These are phyloP conservation scores for Limnephilus lunatus DNA, from an alignment of 2,888 invertebrate genomes.

Conservation along the genomic window DNA sequence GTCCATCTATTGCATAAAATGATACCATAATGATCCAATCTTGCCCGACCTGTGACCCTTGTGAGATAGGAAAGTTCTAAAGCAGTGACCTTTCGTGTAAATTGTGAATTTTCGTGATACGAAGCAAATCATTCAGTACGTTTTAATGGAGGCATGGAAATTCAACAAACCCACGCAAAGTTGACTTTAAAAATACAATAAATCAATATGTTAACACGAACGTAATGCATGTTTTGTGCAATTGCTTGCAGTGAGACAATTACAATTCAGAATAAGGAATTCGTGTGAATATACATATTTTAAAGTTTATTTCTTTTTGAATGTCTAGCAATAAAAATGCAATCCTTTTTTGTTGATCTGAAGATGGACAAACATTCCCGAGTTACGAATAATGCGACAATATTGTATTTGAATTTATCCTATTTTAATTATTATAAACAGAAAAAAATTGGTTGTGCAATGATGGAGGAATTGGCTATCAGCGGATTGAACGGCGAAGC, in stretches of 20 bases:
- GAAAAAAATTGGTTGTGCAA: too few species aligned
- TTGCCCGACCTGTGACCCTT: neutral
- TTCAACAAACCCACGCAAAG: neutral
- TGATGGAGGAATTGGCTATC: too few species aligned
- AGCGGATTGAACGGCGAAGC: too few species aligned
- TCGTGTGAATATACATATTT: too few species aligned
- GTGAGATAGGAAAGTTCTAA: neutral
- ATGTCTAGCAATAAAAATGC: neutral
- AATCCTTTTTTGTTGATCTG: too few species aligned
- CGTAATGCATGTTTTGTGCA: neutral
- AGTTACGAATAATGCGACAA: too few species aligned
- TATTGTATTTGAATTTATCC: too few species aligned
- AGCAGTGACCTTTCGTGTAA: neutral
- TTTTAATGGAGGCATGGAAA: neutral
- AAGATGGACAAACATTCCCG: too few species aligned
- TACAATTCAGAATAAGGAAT: neutral
- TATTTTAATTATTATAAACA: too few species aligned
- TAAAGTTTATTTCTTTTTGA: neutral
- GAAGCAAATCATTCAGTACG: neutral
- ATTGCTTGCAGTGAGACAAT: neutral
- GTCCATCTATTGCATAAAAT: neutral
- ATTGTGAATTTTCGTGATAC: neutral
- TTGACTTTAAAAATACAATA: neutral
- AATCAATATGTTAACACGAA: too few species aligned
- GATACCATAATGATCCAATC: neutral